These are phyloP conservation scores for Craseonycteris thonglongyai DNA, from an alignment of 2,113 vertebrate genomes.

Conservation along the genomic window DNA sequence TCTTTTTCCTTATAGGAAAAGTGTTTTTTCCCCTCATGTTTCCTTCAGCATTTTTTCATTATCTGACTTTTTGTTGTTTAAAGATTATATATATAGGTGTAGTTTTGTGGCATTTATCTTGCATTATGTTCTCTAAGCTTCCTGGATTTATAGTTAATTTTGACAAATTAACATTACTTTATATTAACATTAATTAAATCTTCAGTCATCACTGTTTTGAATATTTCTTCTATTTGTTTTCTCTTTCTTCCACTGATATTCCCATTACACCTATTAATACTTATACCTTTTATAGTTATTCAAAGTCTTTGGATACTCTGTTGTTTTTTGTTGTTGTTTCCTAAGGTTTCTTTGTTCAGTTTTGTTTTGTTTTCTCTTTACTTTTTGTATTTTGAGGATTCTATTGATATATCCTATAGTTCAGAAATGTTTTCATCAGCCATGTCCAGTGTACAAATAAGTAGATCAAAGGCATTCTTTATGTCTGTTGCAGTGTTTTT, in stretches of 20 bases:
- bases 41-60: not conserved
- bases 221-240: not conserved
- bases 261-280: not conserved
- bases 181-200: not conserved
- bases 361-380: not conserved
- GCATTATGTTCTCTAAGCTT: not conserved
- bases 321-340: not conserved
- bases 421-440: not conserved
- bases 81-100: not conserved
- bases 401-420: not conserved
- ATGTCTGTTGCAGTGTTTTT: not conserved
- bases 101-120: not conserved
- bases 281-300: not conserved
- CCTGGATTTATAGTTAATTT: not conserved
- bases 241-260: not conserved
- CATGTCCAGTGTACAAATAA: not conserved
- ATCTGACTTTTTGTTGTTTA: not conserved
- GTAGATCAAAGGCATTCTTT: not conserved
- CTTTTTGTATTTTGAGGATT: not conserved
- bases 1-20: not conserved
- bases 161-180: not conserved
- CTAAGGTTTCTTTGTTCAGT: not conserved
- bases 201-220: not conserved
- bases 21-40: no score
- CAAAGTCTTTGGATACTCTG: not conserved